Base-by-base conservation (phyloP, 2,113 vertebrate species). In the Cairina moschata region DNA sequence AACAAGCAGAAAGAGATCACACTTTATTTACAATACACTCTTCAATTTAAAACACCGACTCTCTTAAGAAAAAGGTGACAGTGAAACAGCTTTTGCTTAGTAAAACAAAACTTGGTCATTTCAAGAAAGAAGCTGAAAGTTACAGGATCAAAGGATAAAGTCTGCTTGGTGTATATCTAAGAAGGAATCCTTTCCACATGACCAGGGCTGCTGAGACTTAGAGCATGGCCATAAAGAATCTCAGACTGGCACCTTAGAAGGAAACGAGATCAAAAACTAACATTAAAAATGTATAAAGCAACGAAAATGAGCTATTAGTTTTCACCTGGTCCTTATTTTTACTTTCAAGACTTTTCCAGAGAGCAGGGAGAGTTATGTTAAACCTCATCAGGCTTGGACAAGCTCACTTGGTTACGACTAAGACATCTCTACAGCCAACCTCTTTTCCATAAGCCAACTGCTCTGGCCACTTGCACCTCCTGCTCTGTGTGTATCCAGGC, bases 311-410 rank as follows among this genome's bases (percentile, higher is more conserved):
- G 50, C n/a, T 10, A 22, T 18, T 12, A 71, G 31, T 59, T 88
- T 73, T 77, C 65, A 87, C 18, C 15, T 8, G 26, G 42, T 25
- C 59, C 36, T 77, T 20, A 9, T 14, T 80, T 52, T 58, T 17
- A 32, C 44, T 77, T 90, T 23, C 74, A 76, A 56, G 60, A n/a
- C 17, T 60, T 78, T 79, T 72, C 42, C 75, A 60, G 68, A 76
- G 58, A 31, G 40, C 34, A 3, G 5, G 14, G 20, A 90, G 75
- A 76, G 67, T 23, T 28, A 38, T 31, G 5, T 52, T 25, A 56
- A 65, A 56, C 5, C 28, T 0, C 0, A 25, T 4, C 67, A 83
- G 34, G 67, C 8, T 66, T 3, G 0, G 2, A 75, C 50, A 75
- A 54, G 48, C 15, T 78, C 36, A 3, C 1, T 29, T 3, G 55